phyloP scores from a whole-genome alignment of 2,113 vertebrate genomes.

The Steatornis caripensis region DNA sequence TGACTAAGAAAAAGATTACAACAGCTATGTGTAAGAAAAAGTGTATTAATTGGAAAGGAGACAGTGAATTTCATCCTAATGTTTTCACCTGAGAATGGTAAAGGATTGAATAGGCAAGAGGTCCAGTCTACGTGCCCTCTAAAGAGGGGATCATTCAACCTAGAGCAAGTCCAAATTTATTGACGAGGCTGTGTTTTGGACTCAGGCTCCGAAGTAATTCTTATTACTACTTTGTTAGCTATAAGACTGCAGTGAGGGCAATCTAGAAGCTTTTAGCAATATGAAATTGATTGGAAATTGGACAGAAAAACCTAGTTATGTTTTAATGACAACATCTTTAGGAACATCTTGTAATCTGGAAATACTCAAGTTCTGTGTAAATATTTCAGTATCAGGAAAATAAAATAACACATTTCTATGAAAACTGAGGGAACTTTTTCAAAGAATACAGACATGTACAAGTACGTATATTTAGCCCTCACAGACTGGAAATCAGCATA shows the following conservation, averaged over 20 bases:
- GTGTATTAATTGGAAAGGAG: background rate
- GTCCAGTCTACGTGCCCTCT: background rate
- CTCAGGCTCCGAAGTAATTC: background rate
- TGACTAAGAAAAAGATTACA: background rate
- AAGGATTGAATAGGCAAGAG: background rate
- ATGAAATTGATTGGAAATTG: background rate
- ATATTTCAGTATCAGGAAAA: background rate
- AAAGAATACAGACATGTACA: background rate
- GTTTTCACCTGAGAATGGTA: background rate
- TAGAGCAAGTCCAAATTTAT: background rate
- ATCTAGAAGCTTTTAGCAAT: background rate
- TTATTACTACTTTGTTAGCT: background rate
- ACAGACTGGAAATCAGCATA: background rate
- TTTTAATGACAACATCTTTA: background rate
- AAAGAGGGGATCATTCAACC: background rate
- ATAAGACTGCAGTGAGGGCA: background rate
- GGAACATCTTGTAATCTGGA: background rate
- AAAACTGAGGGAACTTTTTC: background rate
- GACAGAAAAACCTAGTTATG: background rate
- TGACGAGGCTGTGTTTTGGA: background rate
- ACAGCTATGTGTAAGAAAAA: background rate
- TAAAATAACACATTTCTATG: background rate
- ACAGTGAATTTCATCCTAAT: background rate
- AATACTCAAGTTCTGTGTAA: background rate
- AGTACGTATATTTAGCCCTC: background rate